These are phyloP conservation scores for Amblyraja radiata DNA, from an alignment of 2,797 vertebrate species.

Conservation along the genomic window DNA sequence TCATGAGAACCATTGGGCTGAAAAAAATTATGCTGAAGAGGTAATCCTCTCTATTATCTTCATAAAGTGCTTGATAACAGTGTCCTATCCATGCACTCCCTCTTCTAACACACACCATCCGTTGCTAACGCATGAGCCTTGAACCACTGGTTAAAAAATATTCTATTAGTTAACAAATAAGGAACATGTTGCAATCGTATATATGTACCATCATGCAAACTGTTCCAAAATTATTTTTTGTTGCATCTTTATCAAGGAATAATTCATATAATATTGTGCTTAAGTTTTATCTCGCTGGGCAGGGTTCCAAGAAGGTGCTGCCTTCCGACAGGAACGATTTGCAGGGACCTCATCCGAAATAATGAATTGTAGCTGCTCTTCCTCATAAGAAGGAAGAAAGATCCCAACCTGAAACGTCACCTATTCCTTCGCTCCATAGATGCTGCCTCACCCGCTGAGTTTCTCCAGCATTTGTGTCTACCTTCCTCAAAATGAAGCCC, in stretches of 20 bases:
- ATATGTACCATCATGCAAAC: background rate
- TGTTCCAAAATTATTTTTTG: background rate
- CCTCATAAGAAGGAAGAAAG: no score
- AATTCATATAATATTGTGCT: background rate
- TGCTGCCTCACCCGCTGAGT: no score
- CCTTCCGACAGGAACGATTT: background rate
- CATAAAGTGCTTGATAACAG: background rate
- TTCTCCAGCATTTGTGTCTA: no score
- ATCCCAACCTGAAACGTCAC: no score
- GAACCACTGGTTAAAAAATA: background rate
- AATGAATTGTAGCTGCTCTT: background rate
- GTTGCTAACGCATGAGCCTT: background rate
- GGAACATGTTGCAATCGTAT: background rate
- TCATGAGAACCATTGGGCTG: background rate
- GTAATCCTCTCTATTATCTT: background rate
- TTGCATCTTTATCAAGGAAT: background rate
- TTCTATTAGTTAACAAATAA: background rate
- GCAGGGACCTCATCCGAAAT: background rate
- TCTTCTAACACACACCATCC: background rate
- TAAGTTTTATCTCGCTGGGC: background rate
- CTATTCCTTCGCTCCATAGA: no score
- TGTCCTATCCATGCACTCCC: background rate
- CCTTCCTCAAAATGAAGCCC: background rate
- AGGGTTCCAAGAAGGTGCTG: background rate
- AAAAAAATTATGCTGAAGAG: background rate